Conservation (phyloP, 2,797 vertebrate genomes). For the Knipowitschia caucasica region DNA sequence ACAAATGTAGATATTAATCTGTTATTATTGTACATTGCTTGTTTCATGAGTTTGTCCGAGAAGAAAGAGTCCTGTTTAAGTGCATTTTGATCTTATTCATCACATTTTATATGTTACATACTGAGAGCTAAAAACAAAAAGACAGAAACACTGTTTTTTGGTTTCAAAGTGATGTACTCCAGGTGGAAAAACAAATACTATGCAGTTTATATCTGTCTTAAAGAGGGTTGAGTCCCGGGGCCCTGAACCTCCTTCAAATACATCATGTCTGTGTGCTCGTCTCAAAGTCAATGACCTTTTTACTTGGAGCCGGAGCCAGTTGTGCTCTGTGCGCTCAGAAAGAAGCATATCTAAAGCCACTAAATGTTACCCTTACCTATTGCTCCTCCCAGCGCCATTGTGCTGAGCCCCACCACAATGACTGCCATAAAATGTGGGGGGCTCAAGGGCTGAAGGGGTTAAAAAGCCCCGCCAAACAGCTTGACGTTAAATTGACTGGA, state of each 20-base stretch:
- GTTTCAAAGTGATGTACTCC: no score
- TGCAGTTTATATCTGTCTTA: not conserved
- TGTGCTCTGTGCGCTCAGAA: constrained; percentile 4
- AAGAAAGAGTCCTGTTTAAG: no score
- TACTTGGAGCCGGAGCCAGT: not conserved
- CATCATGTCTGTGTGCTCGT: not conserved
- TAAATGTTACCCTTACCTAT: constrained; percentile 48
- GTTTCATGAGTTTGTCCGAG: no score
- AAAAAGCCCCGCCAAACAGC: constrained; percentile 50
- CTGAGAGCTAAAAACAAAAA: no score
- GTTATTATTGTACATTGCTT: no score
- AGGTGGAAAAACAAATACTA: no score
- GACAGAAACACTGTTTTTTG: no score
- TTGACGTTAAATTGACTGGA: constrained; percentile 77
- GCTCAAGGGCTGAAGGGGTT: constrained; percentile 37
- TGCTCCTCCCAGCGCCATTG: constrained; percentile 55
- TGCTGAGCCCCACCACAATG: constrained; percentile 62
- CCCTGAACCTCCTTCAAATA: not conserved
- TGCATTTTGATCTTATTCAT: no score
- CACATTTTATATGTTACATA: no score
- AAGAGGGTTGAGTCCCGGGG: not conserved
- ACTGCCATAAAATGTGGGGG: constrained; percentile 51
- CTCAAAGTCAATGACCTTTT: constrained; percentile 7
- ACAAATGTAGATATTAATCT: no score
- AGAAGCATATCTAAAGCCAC: constrained; percentile 29